A percentile compares a stretch with the other conserved stretches of the same genome.
Conservation (phyloP, 1,140 invertebrate genomes). For the Drosophila ambigua region DNA sequence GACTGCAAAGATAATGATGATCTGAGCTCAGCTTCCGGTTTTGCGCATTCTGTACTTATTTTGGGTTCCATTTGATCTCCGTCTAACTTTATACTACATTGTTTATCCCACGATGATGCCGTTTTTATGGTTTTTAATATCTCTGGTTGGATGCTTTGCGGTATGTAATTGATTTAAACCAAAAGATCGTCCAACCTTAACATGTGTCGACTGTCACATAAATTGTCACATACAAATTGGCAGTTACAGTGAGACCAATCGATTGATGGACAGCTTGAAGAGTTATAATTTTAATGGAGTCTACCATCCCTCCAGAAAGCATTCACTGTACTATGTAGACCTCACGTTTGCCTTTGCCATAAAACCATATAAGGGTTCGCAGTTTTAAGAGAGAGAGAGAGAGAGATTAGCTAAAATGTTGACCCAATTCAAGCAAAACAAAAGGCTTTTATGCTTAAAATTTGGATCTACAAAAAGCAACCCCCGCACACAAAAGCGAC, state of each 20-base stretch:
- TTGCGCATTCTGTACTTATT: constrained; percentile 42
- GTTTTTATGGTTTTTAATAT: constrained; percentile 15
- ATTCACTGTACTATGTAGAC: background rate
- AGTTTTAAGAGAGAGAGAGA: constrained; percentile 22
- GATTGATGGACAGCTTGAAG: too few species aligned
- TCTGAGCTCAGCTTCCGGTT: constrained; percentile 73
- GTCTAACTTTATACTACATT: constrained; percentile 25
- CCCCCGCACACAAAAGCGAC: constrained; percentile 20
- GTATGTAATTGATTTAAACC: constrained; percentile 70
- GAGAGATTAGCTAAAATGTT: constrained; percentile 55
- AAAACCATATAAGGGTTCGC: constrained; percentile 28
- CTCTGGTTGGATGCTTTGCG: constrained; percentile 38
- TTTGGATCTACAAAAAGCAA: constrained; percentile 54
- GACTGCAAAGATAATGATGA: constrained; percentile 43
- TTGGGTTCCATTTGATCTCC: constrained; percentile 34
- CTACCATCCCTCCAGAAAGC: background rate
- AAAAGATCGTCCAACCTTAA: constrained; percentile 59
- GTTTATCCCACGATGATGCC: constrained; percentile 29
- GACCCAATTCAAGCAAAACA: constrained; percentile 64
- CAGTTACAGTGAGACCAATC: constrained; percentile 15
- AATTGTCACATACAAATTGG: constrained; percentile 47
- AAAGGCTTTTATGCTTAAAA: constrained; percentile 57
- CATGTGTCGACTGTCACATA: constrained; percentile 68
- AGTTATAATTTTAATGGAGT: background rate
- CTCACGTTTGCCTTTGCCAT: background rate